A percentile compares a stretch with the other conserved stretches of the same genome.
phyloP scores from a whole-genome alignment of 2,797 vertebrate species.

The Falco rusticolus region DNA sequence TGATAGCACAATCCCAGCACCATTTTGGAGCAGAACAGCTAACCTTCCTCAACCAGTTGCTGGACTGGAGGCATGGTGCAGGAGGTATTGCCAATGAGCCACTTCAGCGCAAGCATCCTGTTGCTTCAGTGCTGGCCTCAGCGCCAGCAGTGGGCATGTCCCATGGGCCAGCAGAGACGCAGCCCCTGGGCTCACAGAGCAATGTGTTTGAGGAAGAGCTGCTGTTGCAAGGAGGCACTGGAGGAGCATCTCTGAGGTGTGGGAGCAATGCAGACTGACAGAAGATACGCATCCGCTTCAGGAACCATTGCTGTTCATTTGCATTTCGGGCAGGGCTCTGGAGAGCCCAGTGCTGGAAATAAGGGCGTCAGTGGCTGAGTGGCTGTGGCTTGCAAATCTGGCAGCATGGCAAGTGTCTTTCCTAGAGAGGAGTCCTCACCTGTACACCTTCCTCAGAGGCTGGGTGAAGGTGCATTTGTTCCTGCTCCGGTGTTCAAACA shows the following conservation, averaged over 20 bases:
- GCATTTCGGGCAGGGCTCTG: background rate
- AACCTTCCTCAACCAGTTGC: fast-evolving
- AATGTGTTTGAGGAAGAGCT: background rate
- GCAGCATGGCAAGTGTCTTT: background rate
- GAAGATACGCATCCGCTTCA: fast-evolving
- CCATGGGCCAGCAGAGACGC: background rate
- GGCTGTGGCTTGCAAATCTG: background rate
- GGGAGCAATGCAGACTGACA: background rate
- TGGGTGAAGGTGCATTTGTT: background rate
- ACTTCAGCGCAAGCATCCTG: background rate
- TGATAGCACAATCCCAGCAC: background rate
- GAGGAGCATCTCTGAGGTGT: background rate
- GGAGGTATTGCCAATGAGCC: background rate
- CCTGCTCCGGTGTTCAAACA: background rate
- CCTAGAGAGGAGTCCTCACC: background rate
- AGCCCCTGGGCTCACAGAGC: background rate
- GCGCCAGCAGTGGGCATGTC: background rate
- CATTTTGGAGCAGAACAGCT: background rate
- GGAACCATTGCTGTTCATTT: background rate
- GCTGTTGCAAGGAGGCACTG: fast-evolving
- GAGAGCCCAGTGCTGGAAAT: background rate
- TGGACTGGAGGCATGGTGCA: background rate
- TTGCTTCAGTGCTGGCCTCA: background rate
- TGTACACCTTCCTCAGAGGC: background rate
- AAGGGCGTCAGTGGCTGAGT: background rate